Base-by-base conservation (phyloP, 2,888 invertebrate species). In the Chydorus sphaericus region DNA sequence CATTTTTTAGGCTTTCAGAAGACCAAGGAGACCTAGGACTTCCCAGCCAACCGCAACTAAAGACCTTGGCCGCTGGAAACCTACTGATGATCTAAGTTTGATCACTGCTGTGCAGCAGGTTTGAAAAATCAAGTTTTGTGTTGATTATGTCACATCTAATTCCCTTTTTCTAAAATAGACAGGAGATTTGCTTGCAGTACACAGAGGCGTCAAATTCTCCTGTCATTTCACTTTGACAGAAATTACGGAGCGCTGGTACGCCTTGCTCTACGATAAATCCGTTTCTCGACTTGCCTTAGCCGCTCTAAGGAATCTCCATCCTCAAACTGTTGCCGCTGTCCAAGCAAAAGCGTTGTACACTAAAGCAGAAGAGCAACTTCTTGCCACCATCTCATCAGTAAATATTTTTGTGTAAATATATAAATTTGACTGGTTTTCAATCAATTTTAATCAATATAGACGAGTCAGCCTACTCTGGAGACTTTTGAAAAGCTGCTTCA, bases 191-290 rank as follows among this genome's bases (percentile, higher is more conserved):
- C 69, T 71, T 57, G 70, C 73, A 38, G 81, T 98, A 0, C 89
- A 93, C 68, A 77, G 89, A 60, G 92, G 92, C 5, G 83, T 91
- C 1, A 94, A 92, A 67, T 98, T 98, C 72, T 91, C 96, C 0
- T 93, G 94, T 66, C 83, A 89, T 58, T 97, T 94, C 69, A 90
- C 92, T 0, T 73, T 92, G 26, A 84, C 86, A 65, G 96, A 98
- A 68, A 78, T 98, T 54, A 91, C 94, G 66, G 88, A 92, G 56
- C 79, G 97, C 52, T 98, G 97, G 97, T 93, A 91, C 70, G 87
- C 92, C 0, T 70, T 98, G 56, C 74, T 98, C 23, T 97, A 96
- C 69, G 93, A 97, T 71, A 86, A 89, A n/a, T 81, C 88, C 48
- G 83, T 97, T 50, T 93, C 93, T 4, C 77, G 92, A 60, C 82